These are phyloP conservation scores for Mylabris sibirica DNA, from an alignment of 2,888 invertebrate species.

Conservation along the genomic window DNA sequence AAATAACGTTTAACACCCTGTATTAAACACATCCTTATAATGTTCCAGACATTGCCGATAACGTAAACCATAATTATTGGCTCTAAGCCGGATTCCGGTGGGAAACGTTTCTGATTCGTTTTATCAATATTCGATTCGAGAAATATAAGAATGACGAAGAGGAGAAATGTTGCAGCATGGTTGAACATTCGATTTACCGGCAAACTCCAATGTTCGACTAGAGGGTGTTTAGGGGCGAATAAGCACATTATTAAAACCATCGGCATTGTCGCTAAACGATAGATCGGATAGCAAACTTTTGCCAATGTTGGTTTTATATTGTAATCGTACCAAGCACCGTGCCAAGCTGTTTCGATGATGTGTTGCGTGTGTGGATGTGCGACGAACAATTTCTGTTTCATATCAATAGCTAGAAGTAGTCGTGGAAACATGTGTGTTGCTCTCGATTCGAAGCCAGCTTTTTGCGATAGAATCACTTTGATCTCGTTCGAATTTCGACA, in stretches of 20 bases:
- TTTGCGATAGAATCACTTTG: conserved; percentile 69
- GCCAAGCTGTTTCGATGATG: conserved; percentile 71
- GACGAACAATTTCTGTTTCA: conserved; percentile 76
- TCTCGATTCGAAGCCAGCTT: conserved; percentile 39
- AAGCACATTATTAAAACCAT: conserved; percentile 61
- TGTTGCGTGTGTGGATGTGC: conserved; percentile 80
- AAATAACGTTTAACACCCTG: conserved; percentile 68
- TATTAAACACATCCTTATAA: conserved; percentile 65
- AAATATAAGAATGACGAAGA: conserved; percentile 72
- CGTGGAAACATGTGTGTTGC: conserved; percentile 67
- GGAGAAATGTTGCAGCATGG: conserved; percentile 69
- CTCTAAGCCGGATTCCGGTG: conserved; percentile 67
- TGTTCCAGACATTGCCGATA: conserved; percentile 66
- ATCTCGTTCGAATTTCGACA: conserved; percentile 77
- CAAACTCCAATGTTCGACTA: conserved; percentile 66
- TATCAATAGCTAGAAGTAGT: conserved; percentile 73
- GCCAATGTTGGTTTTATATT: conserved; percentile 51
- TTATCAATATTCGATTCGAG: conserved; percentile 69
- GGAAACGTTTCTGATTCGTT: conserved; percentile 65
- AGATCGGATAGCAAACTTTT: conserved; percentile 48
- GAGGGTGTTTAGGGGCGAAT: conserved; percentile 60
- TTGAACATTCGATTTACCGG: conserved; percentile 78
- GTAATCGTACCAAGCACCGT: conserved; percentile 63
- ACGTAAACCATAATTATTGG: conserved; percentile 63
- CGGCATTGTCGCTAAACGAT: conserved; percentile 61